phyloP scores from a whole-genome alignment of 2,888 invertebrate genomes.

The Troides aeacus region DNA sequence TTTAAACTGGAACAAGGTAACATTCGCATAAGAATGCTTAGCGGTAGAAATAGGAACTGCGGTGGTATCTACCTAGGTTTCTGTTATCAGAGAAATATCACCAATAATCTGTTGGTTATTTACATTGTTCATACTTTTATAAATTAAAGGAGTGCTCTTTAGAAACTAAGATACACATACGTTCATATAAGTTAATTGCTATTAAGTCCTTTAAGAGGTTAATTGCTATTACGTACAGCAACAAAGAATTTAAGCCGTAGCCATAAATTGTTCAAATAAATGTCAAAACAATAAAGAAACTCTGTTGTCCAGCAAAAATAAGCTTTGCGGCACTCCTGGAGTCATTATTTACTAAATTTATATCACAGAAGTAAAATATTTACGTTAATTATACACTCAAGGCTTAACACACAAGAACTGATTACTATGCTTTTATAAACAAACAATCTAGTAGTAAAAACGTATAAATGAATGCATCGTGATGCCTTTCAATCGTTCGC shows the following conservation, averaged over 20 bases:
- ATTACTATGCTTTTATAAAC: not conserved
- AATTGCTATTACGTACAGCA: not conserved
- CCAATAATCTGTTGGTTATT: no score
- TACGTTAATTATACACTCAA: no score
- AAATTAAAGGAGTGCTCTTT: no score
- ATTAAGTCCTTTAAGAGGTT: not conserved
- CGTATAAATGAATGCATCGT: not conserved
- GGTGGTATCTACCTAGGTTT: no score
- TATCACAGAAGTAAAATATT: no score
- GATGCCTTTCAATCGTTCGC: not conserved
- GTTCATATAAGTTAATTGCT: not conserved
- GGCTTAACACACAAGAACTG: no score
- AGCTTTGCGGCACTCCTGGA: not conserved
- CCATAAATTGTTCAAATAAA: not conserved
- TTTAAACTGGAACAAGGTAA: no score
- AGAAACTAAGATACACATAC: no score
- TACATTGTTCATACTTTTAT: no score
- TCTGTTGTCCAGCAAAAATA: constrained; percentile 2
- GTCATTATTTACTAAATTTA: not conserved
- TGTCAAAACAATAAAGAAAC: constrained; percentile 6
- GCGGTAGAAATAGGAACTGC: no score
- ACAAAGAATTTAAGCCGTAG: not conserved
- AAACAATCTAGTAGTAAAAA: not conserved
- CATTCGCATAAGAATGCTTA: no score
- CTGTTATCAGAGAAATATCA: no score